phyloP scores from a whole-genome alignment of 2,888 invertebrate genomes.

The Diplazon laetatorius region DNA sequence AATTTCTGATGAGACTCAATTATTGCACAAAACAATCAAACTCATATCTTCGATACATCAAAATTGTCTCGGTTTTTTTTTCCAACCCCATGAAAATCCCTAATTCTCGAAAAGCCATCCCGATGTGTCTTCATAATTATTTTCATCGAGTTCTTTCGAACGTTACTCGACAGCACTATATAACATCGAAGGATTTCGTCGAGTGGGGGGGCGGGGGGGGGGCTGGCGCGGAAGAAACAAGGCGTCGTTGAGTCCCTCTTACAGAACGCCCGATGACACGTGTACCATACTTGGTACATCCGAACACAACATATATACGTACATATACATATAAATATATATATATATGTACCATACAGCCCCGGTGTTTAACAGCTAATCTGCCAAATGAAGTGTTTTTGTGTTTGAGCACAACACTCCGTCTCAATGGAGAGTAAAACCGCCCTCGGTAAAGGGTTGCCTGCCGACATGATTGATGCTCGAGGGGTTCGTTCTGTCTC shows the following conservation, averaged over 20 bases:
- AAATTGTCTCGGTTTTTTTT: too few relatives aligned
- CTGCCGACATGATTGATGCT: slow-evolving; percentile 82
- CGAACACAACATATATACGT: too few relatives aligned
- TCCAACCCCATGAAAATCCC: too few relatives aligned
- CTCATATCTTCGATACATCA: too few relatives aligned
- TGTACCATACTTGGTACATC: slow-evolving; percentile 52
- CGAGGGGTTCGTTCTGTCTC: slow-evolving; percentile 71
- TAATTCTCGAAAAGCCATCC: too few relatives aligned
- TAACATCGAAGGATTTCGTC: not conserved
- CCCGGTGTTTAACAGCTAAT: slow-evolving; percentile 82
- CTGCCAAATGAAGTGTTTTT: slow-evolving; percentile 83
- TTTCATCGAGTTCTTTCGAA: slow-evolving; percentile 31
- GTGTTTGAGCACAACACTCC: slow-evolving; percentile 82
- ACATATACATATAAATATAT: too few relatives aligned
- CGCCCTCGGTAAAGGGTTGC: slow-evolving; percentile 82
- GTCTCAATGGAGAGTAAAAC: slow-evolving; percentile 81
- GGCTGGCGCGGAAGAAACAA: not conserved
- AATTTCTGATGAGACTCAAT: too few relatives aligned
- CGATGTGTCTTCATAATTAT: too few relatives aligned
- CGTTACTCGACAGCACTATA: not conserved
- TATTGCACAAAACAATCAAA: too few relatives aligned
- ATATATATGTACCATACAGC: slow-evolving; percentile 55
- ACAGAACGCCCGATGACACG: slow-evolving; percentile 63
- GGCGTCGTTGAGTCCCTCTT: slow-evolving; percentile 49
- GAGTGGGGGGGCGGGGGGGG: too few relatives aligned